phyloP scores from a whole-genome alignment of 2,113 vertebrate genomes.

The Melanerpes aurifrons region DNA sequence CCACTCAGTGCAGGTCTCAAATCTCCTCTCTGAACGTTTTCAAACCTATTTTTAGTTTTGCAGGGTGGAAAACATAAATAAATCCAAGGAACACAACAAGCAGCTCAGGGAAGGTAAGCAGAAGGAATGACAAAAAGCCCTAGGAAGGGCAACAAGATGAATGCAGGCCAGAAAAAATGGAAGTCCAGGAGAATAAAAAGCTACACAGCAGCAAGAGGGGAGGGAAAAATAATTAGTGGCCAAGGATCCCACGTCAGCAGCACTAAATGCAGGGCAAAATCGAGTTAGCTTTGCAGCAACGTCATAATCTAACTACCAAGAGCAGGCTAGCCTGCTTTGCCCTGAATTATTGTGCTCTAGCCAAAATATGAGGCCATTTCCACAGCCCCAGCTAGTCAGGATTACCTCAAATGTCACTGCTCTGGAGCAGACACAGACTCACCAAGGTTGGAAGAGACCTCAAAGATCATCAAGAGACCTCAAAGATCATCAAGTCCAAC shows the following conservation, averaged over 20 bases:
- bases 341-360: neutral
- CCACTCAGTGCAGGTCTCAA: constrained; percentile 9
- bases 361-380: neutral
- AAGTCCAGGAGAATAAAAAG: neutral
- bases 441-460: too few relatives aligned
- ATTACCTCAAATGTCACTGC: neutral
- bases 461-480: too few relatives aligned
- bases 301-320: neutral
- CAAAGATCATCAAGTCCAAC: too few relatives aligned
- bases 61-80: neutral
- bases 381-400: neutral
- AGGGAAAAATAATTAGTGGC: neutral
- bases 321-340: neutral
- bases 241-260: neutral
- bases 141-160: neutral
- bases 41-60: constrained; percentile 17
- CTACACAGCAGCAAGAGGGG: neutral
- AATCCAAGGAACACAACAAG: neutral
- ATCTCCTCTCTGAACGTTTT: constrained; percentile 14
- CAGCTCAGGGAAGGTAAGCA: neutral
- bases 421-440: neutral
- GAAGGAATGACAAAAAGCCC: neutral
- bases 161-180: neutral
- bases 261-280: neutral
- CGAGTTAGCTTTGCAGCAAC: neutral